Base-by-base conservation (phyloP, 1,140 invertebrate species). In the Musca domestica region DNA sequence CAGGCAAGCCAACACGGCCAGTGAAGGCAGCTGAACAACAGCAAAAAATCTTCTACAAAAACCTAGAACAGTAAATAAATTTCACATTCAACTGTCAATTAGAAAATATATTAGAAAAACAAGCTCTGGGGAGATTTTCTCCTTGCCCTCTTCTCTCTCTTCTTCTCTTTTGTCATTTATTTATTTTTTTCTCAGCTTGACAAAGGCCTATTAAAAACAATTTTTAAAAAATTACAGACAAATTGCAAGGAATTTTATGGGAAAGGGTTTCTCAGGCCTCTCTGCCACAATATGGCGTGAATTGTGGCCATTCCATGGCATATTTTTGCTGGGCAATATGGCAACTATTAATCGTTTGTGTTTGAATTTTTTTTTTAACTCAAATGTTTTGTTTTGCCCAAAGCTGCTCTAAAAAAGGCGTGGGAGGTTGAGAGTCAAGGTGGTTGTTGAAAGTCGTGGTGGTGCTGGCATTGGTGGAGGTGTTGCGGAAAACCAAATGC, bases 1-100 rank as follows among this genome's bases (percentile, higher is more conserved):
- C 6, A 41, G 27, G 27, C 27, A 9, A n/a, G n/a, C n/a, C n/a
- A 30, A 30, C 27, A 30, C 9, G 3, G n/a, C n/a, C n/a, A n/a
- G 27, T 30, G 27, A 30, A 30, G 27, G 27, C 27, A 30, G 27
- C 27, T 30, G 9, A 20, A 0, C 4, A 51, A 51, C 14, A 51
- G 10, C 9, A 41, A 49, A 49, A 49, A 54, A 54, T 54, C 20
- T 20, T 25, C 10, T 54, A 54, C 19, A 51, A 54, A 23, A 54
- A 41, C 34, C 34, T 41, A 41, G 20, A 54, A 23, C 14, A 23
- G 20, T 15, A 41, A 61, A 61, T 34, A 61, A 15, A 34, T 34
- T 61, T 61, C 34, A 41, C 27, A 41, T 61, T 34, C 56, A 41
- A 61, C 27, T 61, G 56, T 34, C 56, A 61, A 61, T 61, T 61